Percentiles rank a stretch among this genome's conserved stretches.
These are phyloP conservation scores for Euclidia mi DNA, from an alignment of 2,888 invertebrate genomes.

Conservation along the genomic window DNA sequence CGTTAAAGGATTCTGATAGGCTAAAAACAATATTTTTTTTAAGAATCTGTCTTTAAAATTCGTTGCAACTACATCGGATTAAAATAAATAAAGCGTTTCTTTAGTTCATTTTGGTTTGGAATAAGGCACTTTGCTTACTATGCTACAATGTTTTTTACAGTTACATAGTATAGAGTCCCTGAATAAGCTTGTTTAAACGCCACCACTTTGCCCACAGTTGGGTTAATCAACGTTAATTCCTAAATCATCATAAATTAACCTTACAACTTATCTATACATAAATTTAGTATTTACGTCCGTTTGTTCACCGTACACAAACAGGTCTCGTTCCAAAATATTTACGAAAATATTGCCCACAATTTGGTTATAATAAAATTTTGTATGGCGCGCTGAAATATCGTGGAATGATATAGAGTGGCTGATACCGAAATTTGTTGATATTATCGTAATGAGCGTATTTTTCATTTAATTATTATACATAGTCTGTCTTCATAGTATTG, in stretches of 20 bases:
- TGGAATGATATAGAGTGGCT: slow-evolving; percentile 68
- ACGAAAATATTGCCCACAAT: slow-evolving; percentile 87
- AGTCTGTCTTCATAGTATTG: too few relatives aligned
- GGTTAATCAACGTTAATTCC: slow-evolving; percentile 4
- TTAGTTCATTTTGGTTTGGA: too few relatives aligned
- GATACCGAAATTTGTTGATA: slow-evolving; percentile 43
- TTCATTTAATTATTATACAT: too few relatives aligned
- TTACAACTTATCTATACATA: slow-evolving; percentile 52
- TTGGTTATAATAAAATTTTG: slow-evolving; percentile 87
- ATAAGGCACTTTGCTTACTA: too few relatives aligned
- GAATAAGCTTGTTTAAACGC: neutral
- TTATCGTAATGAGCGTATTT: neutral
- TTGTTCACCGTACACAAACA: slow-evolving; percentile 77
- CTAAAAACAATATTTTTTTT: too few relatives aligned
- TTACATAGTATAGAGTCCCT: too few relatives aligned
- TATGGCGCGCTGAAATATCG: slow-evolving; percentile 68
- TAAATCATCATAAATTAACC: slow-evolving; percentile 42
- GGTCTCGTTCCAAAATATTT: slow-evolving; percentile 85
- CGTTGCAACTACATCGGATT: too few relatives aligned
- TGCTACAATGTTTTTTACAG: too few relatives aligned
- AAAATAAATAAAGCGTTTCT: too few relatives aligned
- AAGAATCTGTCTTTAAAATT: too few relatives aligned
- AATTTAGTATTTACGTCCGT: slow-evolving; percentile 72
- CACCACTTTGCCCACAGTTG: neutral
- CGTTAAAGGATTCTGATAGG: too few relatives aligned